These are phyloP conservation scores for Sylvia borin DNA, from an alignment of 2,797 vertebrate genomes.

Conservation along the genomic window DNA sequence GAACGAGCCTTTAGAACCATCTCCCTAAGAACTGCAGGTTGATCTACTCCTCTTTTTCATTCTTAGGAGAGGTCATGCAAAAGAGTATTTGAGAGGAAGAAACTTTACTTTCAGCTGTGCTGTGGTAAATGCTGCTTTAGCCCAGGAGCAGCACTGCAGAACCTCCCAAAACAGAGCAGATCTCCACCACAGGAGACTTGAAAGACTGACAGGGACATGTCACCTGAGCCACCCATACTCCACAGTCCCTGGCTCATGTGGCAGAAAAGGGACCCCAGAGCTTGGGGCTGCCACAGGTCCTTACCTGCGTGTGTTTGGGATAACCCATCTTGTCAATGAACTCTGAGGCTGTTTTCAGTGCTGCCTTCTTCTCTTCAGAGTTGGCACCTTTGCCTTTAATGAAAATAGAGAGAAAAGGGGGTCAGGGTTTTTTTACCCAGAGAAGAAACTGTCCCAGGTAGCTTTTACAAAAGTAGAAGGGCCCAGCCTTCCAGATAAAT, in stretches of 20 bases:
- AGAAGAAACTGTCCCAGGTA: not conserved
- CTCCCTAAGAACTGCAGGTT: not conserved
- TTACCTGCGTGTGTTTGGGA: constrained; percentile 91
- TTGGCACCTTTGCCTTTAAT: constrained; percentile 89
- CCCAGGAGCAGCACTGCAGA: not conserved
- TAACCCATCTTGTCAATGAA: constrained; percentile 98
- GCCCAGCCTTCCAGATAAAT: not conserved
- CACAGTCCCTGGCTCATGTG: not conserved
- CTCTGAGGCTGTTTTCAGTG: constrained; percentile 90
- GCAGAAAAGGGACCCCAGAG: not conserved
- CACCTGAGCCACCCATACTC: fast-evolving
- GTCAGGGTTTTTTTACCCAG: not conserved
- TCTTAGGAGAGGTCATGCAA: not conserved
- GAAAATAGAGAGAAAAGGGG: not conserved
- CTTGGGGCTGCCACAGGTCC: not conserved
- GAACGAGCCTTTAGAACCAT: not conserved
- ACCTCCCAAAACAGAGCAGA: not conserved
- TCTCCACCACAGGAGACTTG: not conserved
- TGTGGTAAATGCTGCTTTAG: not conserved
- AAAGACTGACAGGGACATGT: not conserved
- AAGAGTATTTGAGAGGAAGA: not conserved
- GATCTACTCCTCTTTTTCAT: not conserved
- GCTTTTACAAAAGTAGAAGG: not conserved
- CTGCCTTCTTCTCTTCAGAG: constrained; percentile 89
- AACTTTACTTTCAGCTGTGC: not conserved